Base-by-base conservation (phyloP, 2,113 vertebrate genomes). In the Chloroceryle aenea region DNA sequence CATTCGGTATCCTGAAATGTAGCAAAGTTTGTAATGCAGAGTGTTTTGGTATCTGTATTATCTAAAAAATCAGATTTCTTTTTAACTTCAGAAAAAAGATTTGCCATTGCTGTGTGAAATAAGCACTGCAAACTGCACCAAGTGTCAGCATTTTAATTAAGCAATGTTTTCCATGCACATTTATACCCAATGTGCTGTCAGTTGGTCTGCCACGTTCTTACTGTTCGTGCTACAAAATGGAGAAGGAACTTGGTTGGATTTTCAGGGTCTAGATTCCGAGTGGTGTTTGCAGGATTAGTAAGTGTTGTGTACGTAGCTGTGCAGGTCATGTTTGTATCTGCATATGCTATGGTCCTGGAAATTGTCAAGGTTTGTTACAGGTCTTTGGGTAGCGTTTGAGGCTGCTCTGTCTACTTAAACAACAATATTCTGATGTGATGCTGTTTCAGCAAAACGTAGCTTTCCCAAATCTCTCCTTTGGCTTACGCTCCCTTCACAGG, bases 121-220 rank as follows among this genome's bases (percentile, higher is more conserved):
- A 86, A 93, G 45, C 27, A 22, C 14, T 10, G 12, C 36, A 74
- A 62, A 45, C n/a, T 43, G 42, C 34, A 10, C 56, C 19, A 69
- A 77, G 47, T 30, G 14, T 25, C 66, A 88, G n/a, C 11, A 30
- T 83, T 90, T 88, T 59, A 10, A 5, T 59, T 52, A 68, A 73
- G 64, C 66, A 29, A 19, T 61, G 23, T 48, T 76, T 88, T 85
- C 32, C 53, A 12, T 0, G 2, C 8, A 21, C 8, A 3, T 50
- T 85, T 82, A 92, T 43, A 48, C 5, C 0, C 19, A 42, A 59
- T 7, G 6, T 61, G 53, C 52, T 20, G 23, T 68, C 15, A n/a
- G 0, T 42, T 72, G 32, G 10, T 50, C 53, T 68, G 48, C 27
- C 0, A 1, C 27, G 27, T 79, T 72, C 20, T 56, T 53, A n/a